Evolutionary conservation across 2,888 invertebrate genomes (phyloP), one percentile per base, ranked within the genome.

Genomic region (Dryocosmus kuriphilus): DNA sequence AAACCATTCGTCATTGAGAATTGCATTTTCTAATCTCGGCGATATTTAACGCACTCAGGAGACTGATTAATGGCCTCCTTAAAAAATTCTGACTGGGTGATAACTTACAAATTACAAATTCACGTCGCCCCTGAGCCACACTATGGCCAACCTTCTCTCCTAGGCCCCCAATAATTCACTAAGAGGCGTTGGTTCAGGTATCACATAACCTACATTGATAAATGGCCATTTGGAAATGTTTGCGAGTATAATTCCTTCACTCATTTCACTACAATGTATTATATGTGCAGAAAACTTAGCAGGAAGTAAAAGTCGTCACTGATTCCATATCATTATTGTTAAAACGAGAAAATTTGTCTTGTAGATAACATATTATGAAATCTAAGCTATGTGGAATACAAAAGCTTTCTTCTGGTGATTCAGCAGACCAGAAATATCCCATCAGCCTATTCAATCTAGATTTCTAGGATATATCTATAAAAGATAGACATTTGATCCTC

Each of bases 81-180:
- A 82, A 84, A 85, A 82, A 81, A 82, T 75, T 78, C 76, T 79
- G 85, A 86, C 84, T 82, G 71, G 61, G 84, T 84, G 78, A 87
- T 86, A 86, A 86, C 81, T 86, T 84, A 86, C 81, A 83, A 86
- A 86, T 87, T 85, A 86, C 85, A 86, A 85, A 86, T 86, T 86
- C 87, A 87, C 86, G 84, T 71, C 71, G 7, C 46, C 67, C 30
- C 46, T 57, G 24, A 57, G 24, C 22, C 57, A 57, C 22, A 24
- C 57, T 57, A n/a, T n/a, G 24, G 22, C 57, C 57, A 57, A 24
- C 57, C 57, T 76, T 76, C 35, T 65, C 60, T 74, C 51, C 57
- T 75, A 80, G 86, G 84, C 82, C 84, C 84, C 83, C 84, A 82
- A 87, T 86, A 86, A 85, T 86, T 87, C 87, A 85, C 83, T 74